Evolutionary conservation across 2,888 invertebrate species (phyloP), one percentile per base, ranked within the genome.

Genomic region (Cenopis cana): DNA sequence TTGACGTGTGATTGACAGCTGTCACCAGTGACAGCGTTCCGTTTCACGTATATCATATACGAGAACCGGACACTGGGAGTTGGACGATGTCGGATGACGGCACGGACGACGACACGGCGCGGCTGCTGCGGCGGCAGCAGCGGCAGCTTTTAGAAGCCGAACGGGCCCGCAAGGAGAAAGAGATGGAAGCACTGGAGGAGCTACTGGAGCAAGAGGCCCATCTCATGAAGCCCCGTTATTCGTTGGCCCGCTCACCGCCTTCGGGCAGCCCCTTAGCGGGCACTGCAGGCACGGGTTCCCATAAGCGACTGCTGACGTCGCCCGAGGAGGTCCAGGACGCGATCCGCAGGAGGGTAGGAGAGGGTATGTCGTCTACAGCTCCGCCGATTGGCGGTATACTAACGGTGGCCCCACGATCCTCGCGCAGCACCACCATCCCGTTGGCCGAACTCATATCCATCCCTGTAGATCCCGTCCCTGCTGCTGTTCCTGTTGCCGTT

Each of bases 261-360:
- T 9, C n/a, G n/a, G 17, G 6, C 1, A 6, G 17, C 10, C 52
- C 17, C 0, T 2, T 17, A 0, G 0, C 24, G n/a, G 24, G 24
- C n/a, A 17, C 2, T 5, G 0, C n/a, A 2, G 24, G 12, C 14
- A n/a, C 29, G n/a, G 20, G 50, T 0, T 36, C 49, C 0, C 6
- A 20, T 0, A 67, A 67, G 29, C 41, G 67, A 2, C 50, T 8
- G 0, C 29, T 67, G 0, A 33, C 56, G 0, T 67, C 67, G 2
- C 67, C 61, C 8, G 71, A 72, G 17, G 67, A 67, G 12, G 57
- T 68, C 1, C 68, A 64, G 54, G 57, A 64, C 0, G 54, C 64
- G 10, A 20, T 59, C 0, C 68, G 68, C 36, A 5, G 59, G 11
- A 11, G 59, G 14, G 20, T 62, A 6, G 33, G 14, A 1, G 11